These are phyloP conservation scores for Phaethornis superciliosus DNA, from an alignment of 2,113 vertebrate genomes.

Conservation along the genomic window DNA sequence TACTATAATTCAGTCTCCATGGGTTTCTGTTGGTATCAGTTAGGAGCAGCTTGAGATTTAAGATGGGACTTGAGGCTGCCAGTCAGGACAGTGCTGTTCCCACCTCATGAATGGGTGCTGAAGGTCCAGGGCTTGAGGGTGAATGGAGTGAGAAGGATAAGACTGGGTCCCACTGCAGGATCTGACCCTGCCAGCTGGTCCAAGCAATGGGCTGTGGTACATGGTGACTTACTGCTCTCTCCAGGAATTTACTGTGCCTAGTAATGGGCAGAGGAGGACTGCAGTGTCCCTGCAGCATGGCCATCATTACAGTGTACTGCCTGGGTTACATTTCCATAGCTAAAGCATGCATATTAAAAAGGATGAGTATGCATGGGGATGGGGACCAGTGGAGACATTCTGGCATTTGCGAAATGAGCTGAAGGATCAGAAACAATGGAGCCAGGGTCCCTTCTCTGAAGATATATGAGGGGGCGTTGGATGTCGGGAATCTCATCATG, in stretches of 20 bases:
- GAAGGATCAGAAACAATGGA: not conserved
- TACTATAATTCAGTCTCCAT: not conserved
- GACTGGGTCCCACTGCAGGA: not conserved
- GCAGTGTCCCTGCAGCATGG: constrained; percentile 63
- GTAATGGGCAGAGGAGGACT: constrained; percentile 69
- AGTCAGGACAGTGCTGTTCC: not conserved
- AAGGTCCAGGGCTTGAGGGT: not conserved
- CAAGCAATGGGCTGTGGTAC: not conserved
- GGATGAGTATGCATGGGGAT: not conserved
- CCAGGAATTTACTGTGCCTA: constrained; percentile 75
- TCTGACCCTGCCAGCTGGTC: not conserved
- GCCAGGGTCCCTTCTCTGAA: not conserved
- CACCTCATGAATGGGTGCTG: accelerated
- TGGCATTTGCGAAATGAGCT: not conserved
- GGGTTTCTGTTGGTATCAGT: not conserved
- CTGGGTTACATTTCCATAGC: not conserved
- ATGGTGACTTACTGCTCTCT: constrained; percentile 16
- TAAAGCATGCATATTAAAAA: constrained; percentile 43
- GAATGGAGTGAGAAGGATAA: not conserved
- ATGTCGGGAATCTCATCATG: not conserved
- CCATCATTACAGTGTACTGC: constrained; percentile 36
- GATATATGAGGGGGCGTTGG: constrained; percentile 28
- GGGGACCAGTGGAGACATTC: accelerated
- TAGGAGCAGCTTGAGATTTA: not conserved
- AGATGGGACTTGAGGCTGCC: not conserved